Evolutionary conservation across 2,113 vertebrate genomes (phyloP).

Genomic region (Balaenoptera acutorostrata): DNA sequence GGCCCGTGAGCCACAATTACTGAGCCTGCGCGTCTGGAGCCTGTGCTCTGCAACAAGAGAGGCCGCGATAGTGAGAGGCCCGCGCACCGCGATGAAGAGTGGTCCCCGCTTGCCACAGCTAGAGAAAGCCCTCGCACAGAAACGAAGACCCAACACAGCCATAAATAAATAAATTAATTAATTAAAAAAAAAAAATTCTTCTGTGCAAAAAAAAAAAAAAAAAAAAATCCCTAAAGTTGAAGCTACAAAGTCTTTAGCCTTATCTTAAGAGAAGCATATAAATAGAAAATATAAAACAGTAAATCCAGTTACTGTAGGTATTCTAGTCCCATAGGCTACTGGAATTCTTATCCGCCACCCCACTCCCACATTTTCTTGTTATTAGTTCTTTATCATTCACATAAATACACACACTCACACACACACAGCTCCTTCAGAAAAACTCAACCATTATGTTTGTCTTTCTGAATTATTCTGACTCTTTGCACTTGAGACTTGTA

Average conservation of each 20-base stretch:
- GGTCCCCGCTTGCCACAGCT: no score
- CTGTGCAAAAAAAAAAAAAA: no score
- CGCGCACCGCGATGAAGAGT: no score
- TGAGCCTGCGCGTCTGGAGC: no score
- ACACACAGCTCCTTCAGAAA: not conserved
- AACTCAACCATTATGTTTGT: not conserved
- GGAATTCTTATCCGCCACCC: not conserved
- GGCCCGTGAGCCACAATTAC: no score
- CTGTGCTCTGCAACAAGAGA: no score
- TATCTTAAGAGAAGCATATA: not conserved
- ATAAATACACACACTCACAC: not conserved
- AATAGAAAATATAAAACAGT: not conserved
- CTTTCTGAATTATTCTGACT: slow-evolving; percentile 56
- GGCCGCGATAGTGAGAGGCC: no score
- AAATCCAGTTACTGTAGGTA: not conserved
- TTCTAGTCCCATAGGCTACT: not conserved
- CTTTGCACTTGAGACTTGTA: slow-evolving; percentile 47
- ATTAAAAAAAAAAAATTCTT: no score
- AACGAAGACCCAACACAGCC: no score
- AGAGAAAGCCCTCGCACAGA: no score
- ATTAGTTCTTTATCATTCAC: not conserved
- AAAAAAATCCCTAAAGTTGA: no score
- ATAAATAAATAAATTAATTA: no score
- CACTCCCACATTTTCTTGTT: not conserved
- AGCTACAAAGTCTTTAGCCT: not conserved